These are phyloP conservation scores for Enteromius paludinosus DNA, from an alignment of 2,797 vertebrate genomes.

Conservation along the genomic window DNA sequence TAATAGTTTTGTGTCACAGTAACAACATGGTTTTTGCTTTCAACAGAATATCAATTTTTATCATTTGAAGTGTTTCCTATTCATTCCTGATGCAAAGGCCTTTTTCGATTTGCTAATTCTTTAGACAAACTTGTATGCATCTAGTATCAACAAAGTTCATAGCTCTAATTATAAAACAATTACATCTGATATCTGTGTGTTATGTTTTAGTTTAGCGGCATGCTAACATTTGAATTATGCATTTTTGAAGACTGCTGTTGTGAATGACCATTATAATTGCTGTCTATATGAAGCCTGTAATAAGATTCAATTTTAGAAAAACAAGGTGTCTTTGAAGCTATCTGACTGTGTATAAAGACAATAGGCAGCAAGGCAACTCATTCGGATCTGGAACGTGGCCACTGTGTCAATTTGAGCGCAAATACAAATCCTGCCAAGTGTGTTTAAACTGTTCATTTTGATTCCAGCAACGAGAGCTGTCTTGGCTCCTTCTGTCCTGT, in stretches of 20 bases:
- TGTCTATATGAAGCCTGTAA: background rate
- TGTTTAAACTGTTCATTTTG: constrained; percentile 25
- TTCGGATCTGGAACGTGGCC: background rate
- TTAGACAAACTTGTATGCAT: background rate
- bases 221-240: background rate
- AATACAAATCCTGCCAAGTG: constrained; percentile 3
- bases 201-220: background rate
- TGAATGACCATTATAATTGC: background rate
- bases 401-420: background rate
- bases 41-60: background rate
- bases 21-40: background rate
- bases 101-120: background rate
- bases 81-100: background rate
- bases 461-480: constrained; percentile 1
- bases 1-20: background rate
- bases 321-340: background rate
- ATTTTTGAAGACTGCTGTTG: background rate
- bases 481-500: constrained; percentile 4
- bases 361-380: constrained; percentile 1
- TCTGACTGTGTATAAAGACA: background rate
- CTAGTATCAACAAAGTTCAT: background rate
- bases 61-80: background rate
- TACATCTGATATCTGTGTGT: background rate
- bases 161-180: background rate
- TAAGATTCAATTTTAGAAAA: background rate